Base-by-base conservation (phyloP, 2,888 invertebrate species). In the Acholoe squamosa region DNA sequence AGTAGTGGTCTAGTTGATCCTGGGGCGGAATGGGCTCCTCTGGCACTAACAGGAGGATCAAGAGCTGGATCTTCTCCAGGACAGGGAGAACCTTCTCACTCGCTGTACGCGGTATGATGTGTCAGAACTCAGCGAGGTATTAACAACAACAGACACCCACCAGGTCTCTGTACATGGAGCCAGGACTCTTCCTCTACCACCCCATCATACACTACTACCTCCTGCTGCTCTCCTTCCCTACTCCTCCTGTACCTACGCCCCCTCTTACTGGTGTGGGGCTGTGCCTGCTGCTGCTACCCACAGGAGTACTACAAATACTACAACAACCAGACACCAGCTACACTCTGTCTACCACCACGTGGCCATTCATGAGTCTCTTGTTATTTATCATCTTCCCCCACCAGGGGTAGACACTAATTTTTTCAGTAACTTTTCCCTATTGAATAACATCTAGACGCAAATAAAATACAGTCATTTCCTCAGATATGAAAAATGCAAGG, bases 11-110 rank as follows among this genome's bases (percentile, higher is more conserved):
- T 19, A 3, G 61, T 19, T 61, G 61, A n/a, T 61, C 22, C 22
- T 3, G 19, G 61, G 19, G n/a, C 14, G 19, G 22, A 19, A 19
- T 54, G 54, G 19, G 10, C 54, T 19, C 61, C 61, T 19, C n/a
- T 61, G 61, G 61, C 61, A 61, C 61, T 19, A 61, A 19, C 19
- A n/a, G 61, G 61, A 61, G 61, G 61, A 61, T 61, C 61, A 61
- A 61, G 61, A 19, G 61, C 61, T 19, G 61, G 61, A 61, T 61
- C 61, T n/a, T n/a, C 61, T 61, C 61, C 61, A 19, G 61, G 61
- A 19, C 61, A n/a, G 22, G 19, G 61, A 19, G 61, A n/a, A n/a
- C 12, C 61, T 7, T 61, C 61, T n/a, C 61, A 7, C 22, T n/a
- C 7, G 61, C 61, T n/a, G 22, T 61, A 19, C 61, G 61, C 61